Conservation (phyloP, 1,140 invertebrate genomes). For the Drosophila tsacasi region DNA sequence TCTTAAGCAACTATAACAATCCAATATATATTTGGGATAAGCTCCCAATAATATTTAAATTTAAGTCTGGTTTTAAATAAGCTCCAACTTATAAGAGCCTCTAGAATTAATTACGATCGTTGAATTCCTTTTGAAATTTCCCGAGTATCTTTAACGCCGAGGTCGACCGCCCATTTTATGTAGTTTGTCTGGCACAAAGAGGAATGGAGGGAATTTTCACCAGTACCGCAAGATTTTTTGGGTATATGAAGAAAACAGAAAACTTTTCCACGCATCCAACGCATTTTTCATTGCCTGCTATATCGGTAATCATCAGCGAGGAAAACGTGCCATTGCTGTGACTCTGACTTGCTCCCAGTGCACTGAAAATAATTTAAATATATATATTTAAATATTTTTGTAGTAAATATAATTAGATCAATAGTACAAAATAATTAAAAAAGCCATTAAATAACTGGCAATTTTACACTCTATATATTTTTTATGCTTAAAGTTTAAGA, state of each 20-base stretch:
- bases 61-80: too few relatives aligned
- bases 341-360: slow-evolving; percentile 7
- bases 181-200: slow-evolving; percentile 1
- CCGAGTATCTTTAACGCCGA: not conserved
- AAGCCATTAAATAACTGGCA: fast-evolving
- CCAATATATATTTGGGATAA: not conserved
- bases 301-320: slow-evolving; percentile 74
- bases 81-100: not conserved
- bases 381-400: not conserved
- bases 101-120: slow-evolving; percentile 6
- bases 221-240: slow-evolving; percentile 56
- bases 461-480: not conserved
- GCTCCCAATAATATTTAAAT: not conserved
- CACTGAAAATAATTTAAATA: slow-evolving; percentile 8
- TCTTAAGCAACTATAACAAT: not conserved
- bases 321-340: slow-evolving; percentile 39
- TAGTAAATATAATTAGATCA: too few relatives aligned
- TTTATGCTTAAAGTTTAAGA: fast-evolving
- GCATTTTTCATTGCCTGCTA: slow-evolving; percentile 75
- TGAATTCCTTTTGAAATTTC: slow-evolving; percentile 10
- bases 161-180: slow-evolving; percentile 1
- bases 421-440: not conserved
- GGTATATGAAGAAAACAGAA: slow-evolving; percentile 46
- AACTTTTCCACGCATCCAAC: slow-evolving; percentile 75
- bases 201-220: slow-evolving; percentile 27